Evolutionary conservation across 2,888 invertebrate species (phyloP), one percentile per base, ranked within the genome.

Genomic region (Cosmia trapezina): DNA sequence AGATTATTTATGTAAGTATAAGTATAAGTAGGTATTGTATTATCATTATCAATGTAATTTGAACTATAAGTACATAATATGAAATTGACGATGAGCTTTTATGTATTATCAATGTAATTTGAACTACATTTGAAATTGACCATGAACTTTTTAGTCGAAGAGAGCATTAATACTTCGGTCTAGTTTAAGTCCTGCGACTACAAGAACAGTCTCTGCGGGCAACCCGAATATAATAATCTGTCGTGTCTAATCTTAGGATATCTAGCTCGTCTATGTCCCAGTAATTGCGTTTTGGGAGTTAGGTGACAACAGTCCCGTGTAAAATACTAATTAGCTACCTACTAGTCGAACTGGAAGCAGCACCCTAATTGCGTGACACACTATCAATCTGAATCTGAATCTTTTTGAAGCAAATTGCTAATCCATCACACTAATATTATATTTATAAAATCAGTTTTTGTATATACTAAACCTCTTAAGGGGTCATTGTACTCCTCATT

Each of bases 321-420:
- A n/a, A 66, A 56, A 64, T 73, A 64, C 51, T 74, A 74, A 73
- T 74, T 66, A 57, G 19, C 14, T 57, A 33, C 56, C 2, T 45
- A 61, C 45, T 45, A 11, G 14, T 41, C 14, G 22, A 54, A 22
- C 28, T 43, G 33, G 47, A 33, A 43, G 19, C 22, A 28, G 28
- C 28, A 28, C 28, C 1, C 28, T 28, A 28, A 28, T 28, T 28
- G 28, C 28, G 28, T 28, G 28, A 28, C 28, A 28, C 28, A 28
- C 28, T 28, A 28, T 28, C 28, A 28, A 28, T 28, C 28, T 1
- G 28, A 28, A 28, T 28, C 28, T 28, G 28, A 28, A 28, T 28
- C 3, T 2, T 28, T 28, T 28, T 28, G 28, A 28, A 28, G 28
- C 28, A 28, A 28, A 28, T 28, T 28, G 28, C 3, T 28, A 28